These are phyloP conservation scores for Galeopsomyia nigrocyanea DNA, from an alignment of 2,888 invertebrate genomes.

Conservation along the genomic window DNA sequence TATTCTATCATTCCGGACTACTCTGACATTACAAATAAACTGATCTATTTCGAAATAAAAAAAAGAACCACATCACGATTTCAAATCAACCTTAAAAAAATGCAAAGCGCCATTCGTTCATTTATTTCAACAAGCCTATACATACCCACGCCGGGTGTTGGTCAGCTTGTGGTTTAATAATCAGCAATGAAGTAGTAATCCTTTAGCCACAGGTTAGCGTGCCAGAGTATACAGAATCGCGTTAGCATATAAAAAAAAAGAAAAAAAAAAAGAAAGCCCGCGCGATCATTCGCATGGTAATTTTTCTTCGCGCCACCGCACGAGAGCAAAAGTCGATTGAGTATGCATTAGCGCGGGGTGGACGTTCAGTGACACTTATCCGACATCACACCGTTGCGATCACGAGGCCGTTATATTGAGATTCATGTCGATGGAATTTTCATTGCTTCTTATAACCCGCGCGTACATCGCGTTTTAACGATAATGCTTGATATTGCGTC, in stretches of 20 bases:
- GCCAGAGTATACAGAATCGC: slow-evolving; percentile 35
- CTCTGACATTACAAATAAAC: too few species aligned
- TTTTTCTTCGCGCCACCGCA: not conserved
- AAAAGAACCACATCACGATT: too few species aligned
- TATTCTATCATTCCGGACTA: too few species aligned
- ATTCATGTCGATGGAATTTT: slow-evolving; percentile 41
- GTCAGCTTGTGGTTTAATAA: slow-evolving; percentile 50
- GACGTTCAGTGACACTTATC: slow-evolving; percentile 38
- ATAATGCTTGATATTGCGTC: not conserved
- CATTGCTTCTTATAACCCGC: slow-evolving; percentile 29
- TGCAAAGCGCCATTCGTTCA: too few species aligned
- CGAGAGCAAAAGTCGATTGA: slow-evolving; percentile 35
- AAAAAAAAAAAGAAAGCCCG: slow-evolving; percentile 53
- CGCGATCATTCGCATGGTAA: slow-evolving; percentile 47
- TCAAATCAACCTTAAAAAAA: too few species aligned
- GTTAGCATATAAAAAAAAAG: slow-evolving; percentile 54
- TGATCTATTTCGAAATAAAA: too few species aligned
- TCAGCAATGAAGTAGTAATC: slow-evolving; percentile 49
- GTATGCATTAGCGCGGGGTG: slow-evolving; percentile 36
- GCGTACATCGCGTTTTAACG: slow-evolving; percentile 16
- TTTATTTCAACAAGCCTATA: not conserved
- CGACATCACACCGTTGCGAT: slow-evolving; percentile 21
- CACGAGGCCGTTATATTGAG: slow-evolving; percentile 40
- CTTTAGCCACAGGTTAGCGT: slow-evolving; percentile 48
- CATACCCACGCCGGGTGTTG: not conserved